Evolutionary conservation across 2,797 vertebrate genomes (phyloP), one percentile per base, ranked within the genome.

Genomic region (Pipistrellus nathusii): DNA sequence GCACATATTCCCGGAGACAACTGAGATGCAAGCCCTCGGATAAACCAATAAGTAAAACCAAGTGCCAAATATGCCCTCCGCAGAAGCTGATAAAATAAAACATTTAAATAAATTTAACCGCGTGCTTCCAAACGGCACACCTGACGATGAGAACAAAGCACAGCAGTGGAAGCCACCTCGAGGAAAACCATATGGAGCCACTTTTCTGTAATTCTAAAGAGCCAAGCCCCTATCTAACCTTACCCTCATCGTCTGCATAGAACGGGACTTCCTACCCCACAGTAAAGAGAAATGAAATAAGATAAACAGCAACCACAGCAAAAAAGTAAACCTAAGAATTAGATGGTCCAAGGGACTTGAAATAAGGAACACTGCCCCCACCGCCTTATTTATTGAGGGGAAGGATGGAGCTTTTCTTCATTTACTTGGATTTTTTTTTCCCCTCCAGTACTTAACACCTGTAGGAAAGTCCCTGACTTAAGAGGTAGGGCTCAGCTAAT

Each of bases 31-130:
- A 57, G 85, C 85, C 82, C 32, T 76, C 4, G 6, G 85, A 86
- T 93, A 93, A 48, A 91, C 89, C 71, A 72, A 10, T 76, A 91
- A 72, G 85, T 86, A 94, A 96, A 91, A 89, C 32, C 77, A 90
- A 84, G 66, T 71, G 82, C 93, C 94, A 96, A 84, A 90, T 27
- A 82, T 30, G 82, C 57, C 71, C 91, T 92, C 81, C 12, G 46
- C 46, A 91, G 87, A 96, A 80, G 72, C 64, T 75, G 94, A 94
- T 90, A 48, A 94, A 95, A 96, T 83, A 75, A 93, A 97, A 90
- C 82, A 93, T 94, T 91, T 76, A 94, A 97, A 77, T 95, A 91
- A 93, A 91, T 95, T 78, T 72, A 80, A 88, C 69, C 14, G 81
- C 75, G 30, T 30, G 6, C 78, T 94, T 96, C 93, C 96, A 95